Conservation (phyloP, 2,888 invertebrate genomes). For the Caenorhabditis sp. region DNA sequence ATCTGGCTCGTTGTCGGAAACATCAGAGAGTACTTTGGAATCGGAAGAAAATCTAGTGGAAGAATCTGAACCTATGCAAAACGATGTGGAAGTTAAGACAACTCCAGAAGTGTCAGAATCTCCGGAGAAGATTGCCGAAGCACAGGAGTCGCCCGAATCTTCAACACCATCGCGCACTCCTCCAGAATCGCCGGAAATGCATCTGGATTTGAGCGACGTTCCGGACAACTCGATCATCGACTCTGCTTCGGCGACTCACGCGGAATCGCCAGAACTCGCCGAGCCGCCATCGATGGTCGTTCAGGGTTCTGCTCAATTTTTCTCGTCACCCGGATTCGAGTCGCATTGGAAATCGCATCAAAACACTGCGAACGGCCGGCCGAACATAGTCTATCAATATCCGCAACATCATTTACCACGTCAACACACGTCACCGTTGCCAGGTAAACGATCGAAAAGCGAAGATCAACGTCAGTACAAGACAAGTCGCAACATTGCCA, state of each 20-base stretch:
- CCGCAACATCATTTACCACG: conserved; percentile 5
- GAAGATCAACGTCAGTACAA: conserved; percentile 12
- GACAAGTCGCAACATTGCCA: neutral
- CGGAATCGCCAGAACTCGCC: conserved; percentile 8
- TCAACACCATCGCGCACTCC: neutral
- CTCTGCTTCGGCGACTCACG: neutral
- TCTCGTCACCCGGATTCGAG: neutral
- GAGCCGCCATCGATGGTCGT: no score
- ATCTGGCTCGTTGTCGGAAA: no score
- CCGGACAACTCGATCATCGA: conserved; percentile 8
- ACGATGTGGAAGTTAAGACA: conserved; percentile 7
- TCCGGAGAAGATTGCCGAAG: no score
- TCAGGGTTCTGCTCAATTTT: no score
- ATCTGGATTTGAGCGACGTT: neutral
- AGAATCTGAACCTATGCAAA: neutral
- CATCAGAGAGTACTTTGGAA: no score
- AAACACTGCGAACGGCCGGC: conserved; percentile 27
- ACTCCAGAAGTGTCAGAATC: no score
- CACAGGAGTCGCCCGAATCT: neutral
- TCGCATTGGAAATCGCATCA: conserved; percentile 28
- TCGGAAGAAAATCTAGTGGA: no score
- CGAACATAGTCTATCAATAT: conserved; percentile 33
- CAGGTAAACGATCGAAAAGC: conserved; percentile 29
- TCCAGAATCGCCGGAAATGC: conserved; percentile 1
- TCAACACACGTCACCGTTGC: conserved; percentile 26